These are phyloP conservation scores for Acinonyx jubatus DNA, from an alignment of 2,113 vertebrate genomes.

Conservation along the genomic window DNA sequence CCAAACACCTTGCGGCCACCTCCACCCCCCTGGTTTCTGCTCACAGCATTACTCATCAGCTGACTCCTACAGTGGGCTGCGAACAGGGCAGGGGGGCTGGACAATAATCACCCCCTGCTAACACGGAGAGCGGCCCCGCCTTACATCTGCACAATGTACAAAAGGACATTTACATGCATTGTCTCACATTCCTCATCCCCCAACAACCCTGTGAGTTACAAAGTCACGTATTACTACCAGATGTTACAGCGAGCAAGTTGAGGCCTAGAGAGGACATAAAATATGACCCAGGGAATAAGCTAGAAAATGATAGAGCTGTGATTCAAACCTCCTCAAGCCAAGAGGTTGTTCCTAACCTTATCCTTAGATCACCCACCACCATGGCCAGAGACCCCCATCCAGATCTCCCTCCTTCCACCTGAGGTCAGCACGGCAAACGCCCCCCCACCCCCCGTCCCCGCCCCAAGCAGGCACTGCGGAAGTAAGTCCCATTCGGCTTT, in stretches of 20 bases:
- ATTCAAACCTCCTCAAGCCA: neutral
- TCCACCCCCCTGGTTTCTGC: neutral
- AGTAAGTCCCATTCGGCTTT: neutral
- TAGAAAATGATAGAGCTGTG: neutral
- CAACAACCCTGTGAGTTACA: neutral
- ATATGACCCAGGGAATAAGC: neutral
- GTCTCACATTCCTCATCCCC: neutral
- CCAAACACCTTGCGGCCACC: neutral
- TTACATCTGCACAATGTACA: neutral
- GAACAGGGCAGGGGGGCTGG: neutral
- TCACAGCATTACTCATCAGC: neutral
- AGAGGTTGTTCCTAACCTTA: neutral
- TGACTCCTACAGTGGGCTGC: neutral
- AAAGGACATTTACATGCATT: neutral
- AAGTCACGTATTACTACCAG: accelerated
- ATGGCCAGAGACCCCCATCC: neutral
- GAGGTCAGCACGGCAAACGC: neutral
- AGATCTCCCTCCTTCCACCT: neutral
- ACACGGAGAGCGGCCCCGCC: neutral
- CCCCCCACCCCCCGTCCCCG: no score
- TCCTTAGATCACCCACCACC: neutral
- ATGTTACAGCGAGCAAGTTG: neutral
- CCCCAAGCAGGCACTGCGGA: neutral
- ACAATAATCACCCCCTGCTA: neutral
- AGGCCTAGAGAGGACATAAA: neutral